A percentile compares a stretch with the other conserved stretches of the same genome.
Evolutionary conservation across 2,888 invertebrate genomes (phyloP).

Genomic region (Syritta pipiens): DNA sequence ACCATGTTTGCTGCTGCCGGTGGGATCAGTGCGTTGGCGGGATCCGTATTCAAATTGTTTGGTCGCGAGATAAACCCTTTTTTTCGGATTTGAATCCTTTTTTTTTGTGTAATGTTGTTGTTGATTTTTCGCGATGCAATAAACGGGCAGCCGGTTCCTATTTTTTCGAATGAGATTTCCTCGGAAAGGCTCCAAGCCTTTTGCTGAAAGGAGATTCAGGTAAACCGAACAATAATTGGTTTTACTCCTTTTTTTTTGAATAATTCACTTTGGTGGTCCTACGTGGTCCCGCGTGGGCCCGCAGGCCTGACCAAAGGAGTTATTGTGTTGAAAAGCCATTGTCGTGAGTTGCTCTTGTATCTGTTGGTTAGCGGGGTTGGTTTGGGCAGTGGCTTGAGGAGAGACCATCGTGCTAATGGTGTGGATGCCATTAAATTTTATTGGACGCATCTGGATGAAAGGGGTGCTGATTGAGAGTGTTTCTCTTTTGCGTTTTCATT

Average conservation of each 20-base stretch:
- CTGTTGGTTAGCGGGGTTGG: background rate
- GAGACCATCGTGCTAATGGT: constrained; percentile 37
- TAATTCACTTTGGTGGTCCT: constrained; percentile 61
- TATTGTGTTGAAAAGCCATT: constrained; percentile 40
- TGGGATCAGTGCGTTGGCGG: constrained; percentile 24
- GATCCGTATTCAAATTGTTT: constrained; percentile 62
- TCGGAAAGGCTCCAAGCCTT: constrained; percentile 37
- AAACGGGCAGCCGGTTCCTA: too few relatives aligned
- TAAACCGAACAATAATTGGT: constrained; percentile 59
- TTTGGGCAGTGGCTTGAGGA: constrained; percentile 6
- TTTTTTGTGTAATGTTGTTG: constrained; percentile 33
- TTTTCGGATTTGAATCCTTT: constrained; percentile 37
- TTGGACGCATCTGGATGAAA: constrained; percentile 27
- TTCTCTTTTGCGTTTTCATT: background rate
- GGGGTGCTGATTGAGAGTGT: background rate
- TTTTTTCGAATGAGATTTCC: too few relatives aligned
- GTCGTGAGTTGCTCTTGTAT: constrained; percentile 19
- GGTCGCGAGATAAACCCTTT: constrained; percentile 58
- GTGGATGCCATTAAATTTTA: constrained; percentile 31
- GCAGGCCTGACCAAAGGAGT: constrained; percentile 42
- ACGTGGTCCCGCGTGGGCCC: too few relatives aligned
- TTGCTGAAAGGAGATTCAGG: constrained; percentile 33
- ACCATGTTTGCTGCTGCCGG: constrained; percentile 24
- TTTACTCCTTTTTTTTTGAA: too few relatives aligned
- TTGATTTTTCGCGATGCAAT: constrained; percentile 65